Percentiles rank a stretch among this genome's conserved stretches.
These are phyloP conservation scores for Pavo muticus DNA, from an alignment of 2,113 vertebrate species.

Conservation along the genomic window DNA sequence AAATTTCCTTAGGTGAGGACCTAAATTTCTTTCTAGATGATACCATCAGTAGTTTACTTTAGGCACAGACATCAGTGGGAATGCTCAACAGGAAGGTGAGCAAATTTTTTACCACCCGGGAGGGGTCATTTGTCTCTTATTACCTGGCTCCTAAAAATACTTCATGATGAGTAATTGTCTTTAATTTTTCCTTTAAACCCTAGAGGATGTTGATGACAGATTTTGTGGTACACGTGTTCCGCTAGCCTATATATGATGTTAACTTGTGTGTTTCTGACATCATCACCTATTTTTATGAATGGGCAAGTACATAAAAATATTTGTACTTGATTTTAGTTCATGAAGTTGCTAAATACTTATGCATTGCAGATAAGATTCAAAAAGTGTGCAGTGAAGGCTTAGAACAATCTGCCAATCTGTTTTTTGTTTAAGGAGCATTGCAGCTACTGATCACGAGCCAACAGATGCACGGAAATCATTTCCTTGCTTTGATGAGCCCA, in stretches of 20 bases:
- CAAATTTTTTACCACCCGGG: neutral
- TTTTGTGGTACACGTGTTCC: neutral
- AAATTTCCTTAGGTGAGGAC: neutral
- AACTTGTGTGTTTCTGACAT: neutral
- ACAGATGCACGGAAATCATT: slow-evolving; percentile 97
- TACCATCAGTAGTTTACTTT: neutral
- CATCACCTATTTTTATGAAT: neutral
- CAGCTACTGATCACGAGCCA: slow-evolving; percentile 97
- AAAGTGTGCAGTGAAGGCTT: neutral
- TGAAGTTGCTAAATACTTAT: neutral
- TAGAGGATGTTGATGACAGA: neutral
- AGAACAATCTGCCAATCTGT: neutral
- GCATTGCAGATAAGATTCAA: neutral
- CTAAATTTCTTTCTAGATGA: neutral
- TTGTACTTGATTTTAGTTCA: neutral
- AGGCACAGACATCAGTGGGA: neutral
- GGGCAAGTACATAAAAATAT: neutral
- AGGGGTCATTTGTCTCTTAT: neutral
- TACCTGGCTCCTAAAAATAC: neutral
- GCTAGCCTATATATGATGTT: rapidly evolving
- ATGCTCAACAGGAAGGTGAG: neutral
- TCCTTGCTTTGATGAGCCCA: slow-evolving; percentile 97
- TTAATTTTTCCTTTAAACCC: neutral
- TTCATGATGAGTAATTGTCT: neutral
- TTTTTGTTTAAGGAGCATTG: slow-evolving; percentile 90